Conservation (phyloP, 1,140 invertebrate species). For the Panagrolaimus sp. region DNA sequence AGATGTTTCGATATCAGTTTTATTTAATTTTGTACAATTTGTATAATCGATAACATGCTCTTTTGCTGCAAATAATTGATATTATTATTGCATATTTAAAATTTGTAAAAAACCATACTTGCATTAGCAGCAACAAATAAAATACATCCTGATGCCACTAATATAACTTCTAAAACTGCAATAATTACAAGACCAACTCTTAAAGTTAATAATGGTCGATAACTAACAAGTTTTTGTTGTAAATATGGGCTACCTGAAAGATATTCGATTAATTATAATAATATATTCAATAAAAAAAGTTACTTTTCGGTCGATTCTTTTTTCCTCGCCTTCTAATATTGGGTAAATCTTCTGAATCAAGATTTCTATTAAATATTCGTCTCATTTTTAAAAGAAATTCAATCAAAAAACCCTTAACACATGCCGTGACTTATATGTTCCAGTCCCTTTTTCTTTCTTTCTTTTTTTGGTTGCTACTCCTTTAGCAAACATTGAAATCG, state of each 20-base stretch:
- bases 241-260: neutral
- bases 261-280: neutral
- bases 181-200: neutral
- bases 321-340: slow-evolving; percentile 2
- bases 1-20: neutral
- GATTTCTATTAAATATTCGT: neutral
- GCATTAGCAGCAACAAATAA: neutral
- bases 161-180: neutral
- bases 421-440: no score
- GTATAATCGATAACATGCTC: neutral
- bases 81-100: neutral
- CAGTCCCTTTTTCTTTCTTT: no score
- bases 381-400: neutral
- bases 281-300: neutral
- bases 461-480: no score
- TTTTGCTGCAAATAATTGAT: neutral
- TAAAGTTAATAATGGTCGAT: slow-evolving; percentile 1
- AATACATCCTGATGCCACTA: neutral
- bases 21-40: neutral
- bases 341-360: slow-evolving; percentile 12
- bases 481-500: no score
- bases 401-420: no score
- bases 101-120: neutral
- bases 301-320: slow-evolving; percentile 8
- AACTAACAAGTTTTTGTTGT: slow-evolving; percentile 5